Conservation (phyloP, 2,888 invertebrate genomes). For the Polyommatus iphigenia region DNA sequence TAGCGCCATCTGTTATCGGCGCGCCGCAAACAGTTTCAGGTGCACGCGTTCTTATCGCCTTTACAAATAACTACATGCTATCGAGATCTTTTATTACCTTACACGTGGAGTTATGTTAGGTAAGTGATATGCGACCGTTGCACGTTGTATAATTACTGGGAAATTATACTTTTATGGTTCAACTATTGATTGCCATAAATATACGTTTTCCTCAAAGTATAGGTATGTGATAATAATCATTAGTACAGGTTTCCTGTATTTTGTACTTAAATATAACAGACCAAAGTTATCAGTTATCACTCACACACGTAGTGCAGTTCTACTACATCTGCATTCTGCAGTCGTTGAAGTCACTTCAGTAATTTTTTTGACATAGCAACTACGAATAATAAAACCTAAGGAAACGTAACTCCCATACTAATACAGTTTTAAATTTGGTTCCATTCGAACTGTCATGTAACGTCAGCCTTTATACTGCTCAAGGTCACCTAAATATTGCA, state of each 20-base stretch:
- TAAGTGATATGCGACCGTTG: constrained; percentile 24
- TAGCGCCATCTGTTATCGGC: constrained; percentile 51
- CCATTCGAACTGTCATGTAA: too few relatives aligned
- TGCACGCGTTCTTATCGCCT: constrained; percentile 35
- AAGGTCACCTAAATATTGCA: too few relatives aligned
- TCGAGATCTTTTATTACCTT: constrained; percentile 41
- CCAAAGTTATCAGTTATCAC: neutral
- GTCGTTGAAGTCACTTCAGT: neutral
- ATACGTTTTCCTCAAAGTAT: constrained; percentile 4
- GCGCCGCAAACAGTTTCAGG: constrained; percentile 19
- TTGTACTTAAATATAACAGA: neutral
- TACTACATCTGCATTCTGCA: too few relatives aligned
- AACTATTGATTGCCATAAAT: constrained; percentile 7
- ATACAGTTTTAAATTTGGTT: too few relatives aligned
- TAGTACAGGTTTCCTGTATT: neutral
- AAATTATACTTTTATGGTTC: constrained; percentile 19
- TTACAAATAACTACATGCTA: constrained; percentile 32
- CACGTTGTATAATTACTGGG: constrained; percentile 15
- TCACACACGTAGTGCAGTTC: neutral
- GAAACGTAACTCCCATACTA: too few relatives aligned
- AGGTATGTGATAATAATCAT: neutral
- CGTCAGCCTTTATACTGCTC: too few relatives aligned
- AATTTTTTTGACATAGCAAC: neutral
- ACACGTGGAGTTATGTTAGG: constrained; percentile 40
- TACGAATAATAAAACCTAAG: too few relatives aligned